phyloP scores from a whole-genome alignment of 1,140 invertebrate species.

The Bathynomus jamesi region DNA sequence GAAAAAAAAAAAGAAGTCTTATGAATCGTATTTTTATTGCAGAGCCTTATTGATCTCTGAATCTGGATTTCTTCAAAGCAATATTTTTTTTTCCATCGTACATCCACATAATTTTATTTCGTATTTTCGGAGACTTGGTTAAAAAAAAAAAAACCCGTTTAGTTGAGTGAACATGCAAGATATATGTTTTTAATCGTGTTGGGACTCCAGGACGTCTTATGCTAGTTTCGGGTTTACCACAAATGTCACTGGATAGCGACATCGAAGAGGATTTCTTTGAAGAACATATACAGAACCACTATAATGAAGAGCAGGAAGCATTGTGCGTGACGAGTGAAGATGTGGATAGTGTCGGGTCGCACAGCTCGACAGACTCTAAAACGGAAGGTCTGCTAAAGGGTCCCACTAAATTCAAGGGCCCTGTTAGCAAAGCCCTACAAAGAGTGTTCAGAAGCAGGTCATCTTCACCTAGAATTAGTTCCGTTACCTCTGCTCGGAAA shows the following conservation, averaged over 20 bases:
- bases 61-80: no score
- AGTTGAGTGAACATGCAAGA: no score
- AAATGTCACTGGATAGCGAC: not conserved
- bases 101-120: no score
- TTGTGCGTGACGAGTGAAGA: not conserved
- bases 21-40: no score
- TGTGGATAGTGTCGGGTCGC: not conserved
- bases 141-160: no score
- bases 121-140: no score
- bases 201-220: no score
- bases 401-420: not conserved
- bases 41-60: no score
- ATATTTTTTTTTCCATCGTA: no score
- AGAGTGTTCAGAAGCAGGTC: conserved; percentile 24
- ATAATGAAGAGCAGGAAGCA: conserved; percentile 4
- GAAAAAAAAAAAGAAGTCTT: no score
- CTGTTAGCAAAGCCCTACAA: conserved; percentile 18
- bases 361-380: not conserved
- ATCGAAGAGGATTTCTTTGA: not conserved
- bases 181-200: no score
- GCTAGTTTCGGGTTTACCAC: no score
- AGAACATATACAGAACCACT: not conserved
- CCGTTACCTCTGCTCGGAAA: not conserved
- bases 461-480: conserved; percentile 11
- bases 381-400: not conserved